A percentile compares a stretch with the other conserved stretches of the same genome.
Conservation (phyloP, 2,888 invertebrate species). For the Tachina lurida region DNA sequence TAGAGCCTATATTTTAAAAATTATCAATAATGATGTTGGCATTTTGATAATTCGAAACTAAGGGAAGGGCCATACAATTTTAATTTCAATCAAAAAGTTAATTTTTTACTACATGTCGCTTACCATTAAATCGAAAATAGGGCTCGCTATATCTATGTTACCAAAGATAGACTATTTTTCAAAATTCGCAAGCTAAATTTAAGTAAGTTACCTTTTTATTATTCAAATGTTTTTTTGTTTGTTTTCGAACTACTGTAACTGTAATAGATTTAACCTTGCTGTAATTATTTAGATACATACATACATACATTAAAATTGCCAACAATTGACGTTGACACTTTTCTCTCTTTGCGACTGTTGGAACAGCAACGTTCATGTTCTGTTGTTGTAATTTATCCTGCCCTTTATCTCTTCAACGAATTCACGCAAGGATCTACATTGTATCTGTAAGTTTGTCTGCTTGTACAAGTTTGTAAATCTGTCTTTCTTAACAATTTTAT, state of each 20-base stretch:
- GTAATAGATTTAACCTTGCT: slow-evolving; percentile 59
- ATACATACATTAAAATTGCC: slow-evolving; percentile 67
- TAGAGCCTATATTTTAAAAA: no score
- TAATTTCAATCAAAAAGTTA: no score
- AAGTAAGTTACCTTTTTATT: not conserved
- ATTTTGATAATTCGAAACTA: no score
- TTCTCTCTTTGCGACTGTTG: slow-evolving; percentile 58
- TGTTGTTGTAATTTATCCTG: slow-evolving; percentile 49
- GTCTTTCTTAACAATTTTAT: slow-evolving; percentile 11
- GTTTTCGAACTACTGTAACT: slow-evolving; percentile 28
- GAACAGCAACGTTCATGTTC: slow-evolving; percentile 43
- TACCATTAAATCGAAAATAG: no score
- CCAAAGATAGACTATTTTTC: no score
- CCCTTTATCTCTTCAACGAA: slow-evolving; percentile 36
- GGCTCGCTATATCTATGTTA: no score
- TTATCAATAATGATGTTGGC: no score
- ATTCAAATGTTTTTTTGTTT: not conserved
- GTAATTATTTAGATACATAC: slow-evolving; percentile 43
- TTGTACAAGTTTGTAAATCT: not conserved
- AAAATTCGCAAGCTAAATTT: not conserved
- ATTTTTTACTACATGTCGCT: no score
- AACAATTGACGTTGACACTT: slow-evolving; percentile 75
- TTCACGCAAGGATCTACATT: not conserved
- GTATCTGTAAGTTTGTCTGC: not conserved
- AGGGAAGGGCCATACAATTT: no score